phyloP scores from a whole-genome alignment of 1,140 invertebrate genomes.

The Microplitis mediator region DNA sequence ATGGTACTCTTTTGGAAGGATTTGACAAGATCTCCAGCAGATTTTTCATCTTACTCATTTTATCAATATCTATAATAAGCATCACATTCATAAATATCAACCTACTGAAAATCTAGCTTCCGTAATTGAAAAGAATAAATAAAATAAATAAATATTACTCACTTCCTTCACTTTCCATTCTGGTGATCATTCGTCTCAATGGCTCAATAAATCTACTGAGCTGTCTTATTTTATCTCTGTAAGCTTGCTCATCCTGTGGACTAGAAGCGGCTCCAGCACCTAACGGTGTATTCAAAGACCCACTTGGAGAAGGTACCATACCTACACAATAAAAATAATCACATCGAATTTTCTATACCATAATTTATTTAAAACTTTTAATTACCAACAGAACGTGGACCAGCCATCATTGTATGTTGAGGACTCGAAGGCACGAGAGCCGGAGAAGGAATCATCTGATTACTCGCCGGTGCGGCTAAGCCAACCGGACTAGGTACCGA shows the following conservation, averaged over 20 bases:
- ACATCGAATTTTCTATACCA: too few relatives aligned
- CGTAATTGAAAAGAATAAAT: too few relatives aligned
- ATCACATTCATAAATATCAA: too few relatives aligned
- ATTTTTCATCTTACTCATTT: slow-evolving; percentile 90
- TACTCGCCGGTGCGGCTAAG: slow-evolving; percentile 65
- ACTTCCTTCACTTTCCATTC: slow-evolving; percentile 84
- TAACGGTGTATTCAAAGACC: slow-evolving; percentile 80
- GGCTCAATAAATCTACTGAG: slow-evolving; percentile 93
- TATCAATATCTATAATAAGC: slow-evolving; percentile 73
- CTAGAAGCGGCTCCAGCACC: slow-evolving; percentile 72
- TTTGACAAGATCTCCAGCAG: slow-evolving; percentile 88
- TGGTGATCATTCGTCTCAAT: slow-evolving; percentile 82
- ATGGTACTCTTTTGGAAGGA: slow-evolving; percentile 82
- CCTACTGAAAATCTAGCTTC: too few relatives aligned
- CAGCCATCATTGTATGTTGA: slow-evolving; percentile 65
- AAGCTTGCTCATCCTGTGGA: slow-evolving; percentile 85
- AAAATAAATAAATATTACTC: slow-evolving; percentile 44
- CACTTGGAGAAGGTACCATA: slow-evolving; percentile 81
- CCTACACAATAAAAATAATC: slow-evolving; percentile 40
- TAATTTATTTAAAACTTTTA: too few relatives aligned
- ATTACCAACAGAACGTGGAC: slow-evolving; percentile 50
- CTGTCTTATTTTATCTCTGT: slow-evolving; percentile 89
- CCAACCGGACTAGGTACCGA: slow-evolving; percentile 72
- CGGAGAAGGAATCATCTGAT: slow-evolving; percentile 74
- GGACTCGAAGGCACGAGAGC: slow-evolving; percentile 72